Base-by-base conservation (phyloP, 2,888 invertebrate species). In the Dicycla oo region DNA sequence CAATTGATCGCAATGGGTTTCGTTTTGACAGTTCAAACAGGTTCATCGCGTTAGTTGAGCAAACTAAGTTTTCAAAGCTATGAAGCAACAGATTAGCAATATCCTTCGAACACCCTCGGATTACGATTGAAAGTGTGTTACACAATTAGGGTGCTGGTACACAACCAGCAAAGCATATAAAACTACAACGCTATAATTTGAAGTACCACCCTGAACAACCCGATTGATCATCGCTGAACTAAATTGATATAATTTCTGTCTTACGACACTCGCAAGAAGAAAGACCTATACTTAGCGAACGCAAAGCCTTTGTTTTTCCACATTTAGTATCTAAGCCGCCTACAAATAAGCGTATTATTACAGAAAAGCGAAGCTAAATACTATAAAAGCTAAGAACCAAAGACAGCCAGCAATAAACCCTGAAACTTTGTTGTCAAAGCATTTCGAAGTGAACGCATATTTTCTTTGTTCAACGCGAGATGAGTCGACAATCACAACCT, bases 401-500 rank as follows among this genome's bases (percentile, higher is more conserved):
- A 74, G 69, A 53, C 60, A 62, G 23, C 11, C 23, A 69, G 74
- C 57, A 77, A 77, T 83, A 83, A 82, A 85, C 71, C 34, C 60
- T 62, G 51, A 73, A 79, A 69, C 38, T 13, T 68, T 75, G 47
- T 73, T 73, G 61, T 47, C 70, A 57, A 71, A 64, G 67, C 51
- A 74, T 58, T 60, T 45, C 70, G 61, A 81, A 79, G 77, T 66
- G 76, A 86, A 81, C 81, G 66, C 68, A 74, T 10, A 62, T 62
- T 76, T 78, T 74, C 81, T 86, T 84, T 82, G 86, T 84, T 78
- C 60, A 69, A 77, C 68, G 30, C 49, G 75, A 66, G 68, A 81
- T 73, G 79, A 82, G 69, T 78, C 77, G 69, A 56, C 75, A 57
- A 76, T 69, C 72, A 65, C 69, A 60, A 38, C 45, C 51, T 63